Base-by-base conservation (phyloP, 2,113 vertebrate genomes). In the Rissa tridactyla region DNA sequence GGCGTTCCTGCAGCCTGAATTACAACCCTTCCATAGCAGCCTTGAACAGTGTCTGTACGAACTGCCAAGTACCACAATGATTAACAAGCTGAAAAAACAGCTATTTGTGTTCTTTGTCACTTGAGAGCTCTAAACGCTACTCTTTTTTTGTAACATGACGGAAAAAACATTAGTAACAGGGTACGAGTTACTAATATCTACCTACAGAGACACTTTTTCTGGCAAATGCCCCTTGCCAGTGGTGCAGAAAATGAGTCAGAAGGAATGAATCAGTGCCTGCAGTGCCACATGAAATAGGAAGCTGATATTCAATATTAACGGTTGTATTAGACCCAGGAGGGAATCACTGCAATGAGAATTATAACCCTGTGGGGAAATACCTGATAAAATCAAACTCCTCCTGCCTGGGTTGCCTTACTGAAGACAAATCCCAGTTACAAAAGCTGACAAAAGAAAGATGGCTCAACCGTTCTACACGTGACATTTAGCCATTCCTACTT, bases 211-310 rank as follows among this genome's bases (percentile, higher is more conserved):
- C 88, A 71, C 51, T 85, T 90, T 19, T 92, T 88, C 69, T 93
- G 90, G 57, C 88, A 10, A 84, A 36, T 79, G 83, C 19, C 73
- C 15, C 54, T 79, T 66, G 65, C 54, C 44, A 66, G 34, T 1
- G 17, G 64, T 54, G 58, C 65, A 94, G 89, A 81, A 94, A 92
- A 82, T 97, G 95, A 97, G 81, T 96, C 96, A 97, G 81, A 44
- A 57, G 65, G 58, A 82, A 22, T 91, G 95, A 96, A 89, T 94
- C 97, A 95, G 83, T 76, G 78, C 89, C 96, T 84, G 83, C 62
- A 66, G 81, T 54, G 91, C 73, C 84, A 72, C 64, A 89, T n/a
- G 70, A 73, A 84, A 69, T 30, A 46, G 64, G 82, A 81, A 73
- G 58, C 73, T 69, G 75, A 72, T 66, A 64, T 2, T 58, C 22